phyloP scores from a whole-genome alignment of 37 sponge, comb jelly and placozoan genomes.

The Spongilla lacustris region DNA sequence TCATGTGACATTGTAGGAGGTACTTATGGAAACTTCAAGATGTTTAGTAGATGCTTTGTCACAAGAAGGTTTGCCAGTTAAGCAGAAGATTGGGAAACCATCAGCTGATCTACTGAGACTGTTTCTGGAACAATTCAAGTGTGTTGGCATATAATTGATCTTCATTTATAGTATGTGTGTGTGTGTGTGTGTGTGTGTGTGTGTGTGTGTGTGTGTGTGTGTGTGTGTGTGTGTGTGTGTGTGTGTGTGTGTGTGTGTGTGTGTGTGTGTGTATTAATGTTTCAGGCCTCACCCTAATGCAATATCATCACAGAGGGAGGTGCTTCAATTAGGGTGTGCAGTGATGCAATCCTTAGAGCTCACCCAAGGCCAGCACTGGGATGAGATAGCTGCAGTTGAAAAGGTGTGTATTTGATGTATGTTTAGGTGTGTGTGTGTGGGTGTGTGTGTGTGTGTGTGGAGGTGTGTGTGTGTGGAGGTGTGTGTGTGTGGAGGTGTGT shows the following conservation, averaged over 20 bases:
- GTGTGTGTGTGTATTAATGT: neutral
- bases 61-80: slow-evolving; percentile 48
- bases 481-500: neutral
- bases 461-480: slow-evolving; percentile 35
- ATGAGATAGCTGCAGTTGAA: slow-evolving; percentile 38
- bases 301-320: slow-evolving; percentile 24
- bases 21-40: slow-evolving; percentile 66
- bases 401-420: slow-evolving; percentile 30
- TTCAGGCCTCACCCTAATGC: slow-evolving; percentile 33
- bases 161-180: neutral
- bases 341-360: slow-evolving; percentile 35
- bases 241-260: slow-evolving; percentile 7
- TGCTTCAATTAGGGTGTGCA: slow-evolving; percentile 70
- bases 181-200: slow-evolving; percentile 6
- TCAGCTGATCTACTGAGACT: slow-evolving; percentile 43
- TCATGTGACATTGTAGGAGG: slow-evolving; percentile 59
- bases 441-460: neutral
- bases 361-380: slow-evolving; percentile 33
- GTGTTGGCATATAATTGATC: neutral
- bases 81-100: slow-evolving; percentile 41
- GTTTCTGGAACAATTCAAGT: slow-evolving; percentile 64
- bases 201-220: neutral
- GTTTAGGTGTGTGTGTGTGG: neutral
- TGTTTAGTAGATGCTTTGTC: slow-evolving; percentile 55
- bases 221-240: slow-evolving; percentile 14